Conservation (phyloP, 1,140 invertebrate genomes). For the Gryllus bimaculatus region DNA sequence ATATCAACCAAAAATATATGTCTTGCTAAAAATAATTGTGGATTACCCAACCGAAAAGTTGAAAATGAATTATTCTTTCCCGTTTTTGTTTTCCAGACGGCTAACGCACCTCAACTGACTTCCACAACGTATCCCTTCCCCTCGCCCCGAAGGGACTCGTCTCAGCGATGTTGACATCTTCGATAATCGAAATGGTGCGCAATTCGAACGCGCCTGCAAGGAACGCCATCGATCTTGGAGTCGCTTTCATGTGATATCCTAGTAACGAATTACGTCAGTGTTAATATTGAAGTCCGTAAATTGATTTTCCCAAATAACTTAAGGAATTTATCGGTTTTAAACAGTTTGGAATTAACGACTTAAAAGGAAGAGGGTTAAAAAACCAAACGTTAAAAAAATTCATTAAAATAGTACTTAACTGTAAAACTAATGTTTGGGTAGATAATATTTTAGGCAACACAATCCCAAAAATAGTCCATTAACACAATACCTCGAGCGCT, state of each 20-base stretch:
- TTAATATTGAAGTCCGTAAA: background rate
- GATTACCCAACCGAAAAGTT: too few species aligned
- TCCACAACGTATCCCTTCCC: constrained; percentile 53
- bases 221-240: constrained; percentile 52
- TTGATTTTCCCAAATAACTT: background rate
- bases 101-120: constrained; percentile 52
- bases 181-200: constrained; percentile 42
- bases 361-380: background rate
- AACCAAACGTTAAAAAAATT: background rate
- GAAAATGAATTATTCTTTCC: too few species aligned
- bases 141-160: constrained; percentile 38
- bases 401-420: background rate
- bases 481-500: too few species aligned
- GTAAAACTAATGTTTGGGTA: background rate
- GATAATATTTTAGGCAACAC: too few species aligned
- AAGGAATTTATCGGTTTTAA: background rate
- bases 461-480: too few species aligned
- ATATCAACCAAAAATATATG: too few species aligned
- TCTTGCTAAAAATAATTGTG: too few species aligned
- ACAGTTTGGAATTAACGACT: background rate
- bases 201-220: constrained; percentile 49
- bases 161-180: constrained; percentile 26
- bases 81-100: constrained; percentile 38
- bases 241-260: constrained; percentile 35
- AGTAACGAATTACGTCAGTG: background rate